phyloP scores from a whole-genome alignment of 2,113 vertebrate genomes.

The Aleadryas rufinucha region DNA sequence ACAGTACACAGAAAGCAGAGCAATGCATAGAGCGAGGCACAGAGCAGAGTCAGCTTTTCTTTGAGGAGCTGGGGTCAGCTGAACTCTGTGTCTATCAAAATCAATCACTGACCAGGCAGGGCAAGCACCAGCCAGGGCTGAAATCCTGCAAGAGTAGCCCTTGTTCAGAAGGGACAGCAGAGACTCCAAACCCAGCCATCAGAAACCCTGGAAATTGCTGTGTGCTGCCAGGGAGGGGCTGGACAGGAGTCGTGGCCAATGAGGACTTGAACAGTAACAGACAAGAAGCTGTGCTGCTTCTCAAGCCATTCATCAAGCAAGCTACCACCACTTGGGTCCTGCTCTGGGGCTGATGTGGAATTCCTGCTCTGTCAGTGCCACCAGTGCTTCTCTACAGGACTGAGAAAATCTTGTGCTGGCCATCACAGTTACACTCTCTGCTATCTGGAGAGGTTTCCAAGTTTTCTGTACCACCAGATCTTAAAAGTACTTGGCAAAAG shows the following conservation, averaged over 20 bases:
- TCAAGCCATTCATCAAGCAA: not conserved
- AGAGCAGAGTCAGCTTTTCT: not conserved
- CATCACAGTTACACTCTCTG: rapidly evolving
- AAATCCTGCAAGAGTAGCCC: not conserved
- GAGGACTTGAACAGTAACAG: not conserved
- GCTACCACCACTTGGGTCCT: rapidly evolving
- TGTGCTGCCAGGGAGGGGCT: not conserved
- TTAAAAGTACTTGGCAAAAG: not conserved
- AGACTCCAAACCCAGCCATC: not conserved
- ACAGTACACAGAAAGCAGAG: not conserved
- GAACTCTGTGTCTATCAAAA: not conserved
- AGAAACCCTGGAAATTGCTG: not conserved
- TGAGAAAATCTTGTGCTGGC: not conserved
- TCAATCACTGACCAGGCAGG: not conserved
- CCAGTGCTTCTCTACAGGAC: not conserved
- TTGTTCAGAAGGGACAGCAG: not conserved
- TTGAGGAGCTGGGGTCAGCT: not conserved
- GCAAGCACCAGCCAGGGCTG: not conserved
- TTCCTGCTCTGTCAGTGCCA: not conserved
- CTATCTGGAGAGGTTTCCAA: not conserved
- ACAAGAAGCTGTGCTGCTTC: not conserved
- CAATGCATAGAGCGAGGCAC: rapidly evolving
- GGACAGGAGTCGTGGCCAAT: not conserved
- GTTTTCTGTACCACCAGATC: not conserved
- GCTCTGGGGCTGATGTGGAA: not conserved